Conservation (phyloP, 1,140 invertebrate species). For the Atta texana region DNA sequence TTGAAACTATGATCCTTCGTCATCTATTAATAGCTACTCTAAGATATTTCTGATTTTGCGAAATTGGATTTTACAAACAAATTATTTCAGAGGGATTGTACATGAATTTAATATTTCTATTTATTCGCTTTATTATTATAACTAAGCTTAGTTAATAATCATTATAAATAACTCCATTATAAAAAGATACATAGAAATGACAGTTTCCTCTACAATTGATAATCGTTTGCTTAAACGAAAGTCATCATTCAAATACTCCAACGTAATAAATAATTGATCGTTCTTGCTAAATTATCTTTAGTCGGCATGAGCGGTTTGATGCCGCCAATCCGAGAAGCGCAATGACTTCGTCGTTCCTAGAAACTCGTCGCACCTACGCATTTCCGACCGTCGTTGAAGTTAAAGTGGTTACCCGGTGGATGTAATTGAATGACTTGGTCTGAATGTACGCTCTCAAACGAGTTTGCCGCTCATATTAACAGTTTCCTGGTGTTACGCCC, state of each 20-base stretch:
- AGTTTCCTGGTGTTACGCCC: slow-evolving; percentile 27
- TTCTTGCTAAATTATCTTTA: slow-evolving; percentile 21
- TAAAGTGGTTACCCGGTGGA: slow-evolving; percentile 53
- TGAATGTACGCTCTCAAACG: background rate
- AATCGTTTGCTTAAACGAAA: background rate
- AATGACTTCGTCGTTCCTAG: slow-evolving; percentile 67
- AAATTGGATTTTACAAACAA: background rate
- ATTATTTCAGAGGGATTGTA: background rate
- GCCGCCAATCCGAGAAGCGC: slow-evolving; percentile 59
- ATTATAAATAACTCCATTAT: background rate
- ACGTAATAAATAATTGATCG: slow-evolving; percentile 12
- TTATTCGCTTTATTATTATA: background rate
- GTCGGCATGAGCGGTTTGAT: slow-evolving; percentile 37
- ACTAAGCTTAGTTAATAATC: background rate
- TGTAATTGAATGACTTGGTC: slow-evolving; percentile 66
- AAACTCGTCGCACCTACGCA: slow-evolving; percentile 70
- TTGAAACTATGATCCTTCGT: background rate
- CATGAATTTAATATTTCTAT: background rate
- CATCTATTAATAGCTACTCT: slow-evolving; percentile 16
- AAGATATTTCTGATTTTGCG: background rate
- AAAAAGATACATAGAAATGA: background rate
- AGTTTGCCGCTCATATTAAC: slow-evolving; percentile 34
- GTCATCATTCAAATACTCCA: background rate
- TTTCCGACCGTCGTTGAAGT: slow-evolving; percentile 70
- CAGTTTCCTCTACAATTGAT: background rate